phyloP scores from a whole-genome alignment of 2,113 vertebrate genomes.

The Periophthalmus modestus region DNA sequence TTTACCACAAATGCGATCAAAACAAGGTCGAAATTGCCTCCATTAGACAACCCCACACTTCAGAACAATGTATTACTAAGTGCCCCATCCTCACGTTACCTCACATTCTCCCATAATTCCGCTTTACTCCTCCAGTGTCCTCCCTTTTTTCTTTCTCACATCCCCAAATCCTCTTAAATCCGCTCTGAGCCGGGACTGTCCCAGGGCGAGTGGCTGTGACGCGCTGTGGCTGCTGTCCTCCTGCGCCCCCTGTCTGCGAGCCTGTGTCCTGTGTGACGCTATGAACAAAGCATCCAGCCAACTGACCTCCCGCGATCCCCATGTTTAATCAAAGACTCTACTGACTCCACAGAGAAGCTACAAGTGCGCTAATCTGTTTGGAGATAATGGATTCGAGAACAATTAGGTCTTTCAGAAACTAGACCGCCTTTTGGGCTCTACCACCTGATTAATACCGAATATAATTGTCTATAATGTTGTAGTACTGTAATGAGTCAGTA shows the following conservation, averaged over 20 bases:
- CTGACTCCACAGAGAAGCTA: conserved; percentile 33
- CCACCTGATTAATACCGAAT: no score
- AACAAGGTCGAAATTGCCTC: background rate
- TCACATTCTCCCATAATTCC: conserved; percentile 4
- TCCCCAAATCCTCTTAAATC: background rate
- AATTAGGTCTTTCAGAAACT: conserved; percentile 28
- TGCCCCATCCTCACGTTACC: background rate
- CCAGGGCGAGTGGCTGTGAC: conserved; percentile 19
- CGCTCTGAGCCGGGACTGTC: conserved; percentile 1
- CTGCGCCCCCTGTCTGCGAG: conserved; percentile 46
- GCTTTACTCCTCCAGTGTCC: background rate
- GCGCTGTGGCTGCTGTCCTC: conserved; percentile 22
- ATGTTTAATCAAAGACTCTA: conserved; percentile 40
- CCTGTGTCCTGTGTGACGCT: conserved; percentile 52
- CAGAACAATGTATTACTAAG: background rate
- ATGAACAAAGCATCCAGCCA: conserved; percentile 67
- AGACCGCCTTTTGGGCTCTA: background rate
- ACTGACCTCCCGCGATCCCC: conserved; percentile 55
- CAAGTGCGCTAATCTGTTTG: conserved; percentile 19
- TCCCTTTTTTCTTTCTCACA: conserved; percentile 1
- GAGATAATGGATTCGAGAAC: background rate
- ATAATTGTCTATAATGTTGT: no score
- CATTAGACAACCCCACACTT: background rate
- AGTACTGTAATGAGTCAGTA: no score
- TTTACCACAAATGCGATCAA: background rate